These are phyloP conservation scores for Cryptotermes secundus DNA, from an alignment of 1,140 invertebrate genomes.

Conservation along the genomic window DNA sequence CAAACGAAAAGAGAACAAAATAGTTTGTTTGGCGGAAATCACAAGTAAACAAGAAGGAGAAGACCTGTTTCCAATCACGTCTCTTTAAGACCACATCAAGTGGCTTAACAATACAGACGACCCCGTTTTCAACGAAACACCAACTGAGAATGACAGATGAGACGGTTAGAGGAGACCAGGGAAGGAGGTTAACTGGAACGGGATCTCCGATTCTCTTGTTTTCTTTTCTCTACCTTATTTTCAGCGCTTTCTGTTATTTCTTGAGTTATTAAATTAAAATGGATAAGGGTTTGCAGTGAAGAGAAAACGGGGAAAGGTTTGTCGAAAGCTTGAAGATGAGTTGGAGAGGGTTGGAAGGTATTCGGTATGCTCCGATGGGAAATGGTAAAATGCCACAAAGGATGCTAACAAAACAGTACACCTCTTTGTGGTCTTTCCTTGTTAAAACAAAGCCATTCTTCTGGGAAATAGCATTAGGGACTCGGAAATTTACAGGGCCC, in stretches of 20 bases:
- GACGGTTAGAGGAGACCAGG: not conserved
- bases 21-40: not conserved
- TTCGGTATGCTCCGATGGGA: not conserved
- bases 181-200: too few relatives aligned
- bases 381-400: conserved; percentile 9
- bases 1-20: not conserved
- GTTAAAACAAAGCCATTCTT: not conserved
- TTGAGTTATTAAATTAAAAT: conserved; percentile 11
- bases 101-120: conserved; percentile 12
- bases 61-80: not conserved
- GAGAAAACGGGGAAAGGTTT: not conserved
- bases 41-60: not conserved
- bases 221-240: conserved; percentile 9
- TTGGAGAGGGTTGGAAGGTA: not conserved
- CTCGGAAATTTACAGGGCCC: not conserved
- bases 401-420: not conserved
- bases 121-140: not conserved
- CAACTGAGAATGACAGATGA: conserved; percentile 6
- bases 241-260: conserved; percentile 7
- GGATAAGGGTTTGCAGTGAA: not conserved
- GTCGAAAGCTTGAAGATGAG: not conserved
- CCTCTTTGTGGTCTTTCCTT: not conserved
- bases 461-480: not conserved
- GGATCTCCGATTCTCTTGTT: not conserved
- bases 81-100: not conserved